A percentile compares a stretch with the other conserved stretches of the same genome.
These are phyloP conservation scores for Aurelia sp. DNA, from an alignment of 30 jellyfish, hydroid and myxozoan species.

Conservation along the genomic window DNA sequence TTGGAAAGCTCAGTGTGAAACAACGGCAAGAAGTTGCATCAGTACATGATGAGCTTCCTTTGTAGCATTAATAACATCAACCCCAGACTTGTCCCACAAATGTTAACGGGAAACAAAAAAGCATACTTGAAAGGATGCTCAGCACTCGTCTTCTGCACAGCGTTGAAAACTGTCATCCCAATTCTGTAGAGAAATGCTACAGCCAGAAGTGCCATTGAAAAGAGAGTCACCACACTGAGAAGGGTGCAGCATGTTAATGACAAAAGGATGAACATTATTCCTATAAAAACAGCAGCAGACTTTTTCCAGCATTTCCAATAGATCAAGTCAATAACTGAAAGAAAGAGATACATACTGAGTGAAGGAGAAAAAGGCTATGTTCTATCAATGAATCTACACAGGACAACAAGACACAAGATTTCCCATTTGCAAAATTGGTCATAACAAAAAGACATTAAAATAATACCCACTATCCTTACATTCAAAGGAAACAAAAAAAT, in stretches of 20 bases:
- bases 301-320: constrained; percentile 88
- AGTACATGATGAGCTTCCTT: no score
- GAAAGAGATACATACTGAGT: no score
- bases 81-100: background rate
- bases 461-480: no score
- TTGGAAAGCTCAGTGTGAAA: no score
- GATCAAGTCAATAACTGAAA: constrained; percentile 77
- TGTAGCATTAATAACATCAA: no score
- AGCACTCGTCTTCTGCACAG: constrained; percentile 95
- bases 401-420: no score
- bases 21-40: no score
- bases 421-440: no score
- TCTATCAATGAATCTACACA: no score
- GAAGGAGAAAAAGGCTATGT: no score
- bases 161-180: constrained; percentile 98
- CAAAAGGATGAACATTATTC: constrained; percentile 71
- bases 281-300: constrained; percentile 82
- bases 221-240: constrained; percentile 77
- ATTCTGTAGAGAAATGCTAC: constrained; percentile 92
- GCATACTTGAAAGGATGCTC: constrained; percentile 98
- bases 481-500: no score
- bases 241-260: constrained; percentile 81
- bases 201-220: constrained; percentile 77
- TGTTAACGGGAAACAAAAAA: background rate
- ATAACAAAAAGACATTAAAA: no score